phyloP scores from a whole-genome alignment of 2,113 vertebrate species.

The Mobula birostris region DNA sequence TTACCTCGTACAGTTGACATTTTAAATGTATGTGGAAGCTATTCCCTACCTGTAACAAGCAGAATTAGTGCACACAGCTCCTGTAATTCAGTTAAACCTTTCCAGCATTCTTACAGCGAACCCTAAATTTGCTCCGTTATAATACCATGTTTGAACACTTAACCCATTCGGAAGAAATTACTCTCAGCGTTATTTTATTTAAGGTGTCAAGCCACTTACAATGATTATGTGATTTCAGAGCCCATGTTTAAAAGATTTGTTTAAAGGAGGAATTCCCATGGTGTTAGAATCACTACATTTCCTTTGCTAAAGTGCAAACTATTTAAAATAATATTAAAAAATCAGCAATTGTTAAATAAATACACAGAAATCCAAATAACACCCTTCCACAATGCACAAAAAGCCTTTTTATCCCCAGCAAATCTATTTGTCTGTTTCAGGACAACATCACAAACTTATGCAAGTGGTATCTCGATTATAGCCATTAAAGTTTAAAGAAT shows the following conservation, averaged over 20 bases:
- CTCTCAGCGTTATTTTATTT: neutral
- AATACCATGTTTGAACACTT: neutral
- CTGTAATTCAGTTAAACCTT: conserved; percentile 12
- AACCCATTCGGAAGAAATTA: conserved; percentile 1
- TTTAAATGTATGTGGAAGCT: neutral
- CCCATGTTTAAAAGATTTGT: conserved; percentile 9
- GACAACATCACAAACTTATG: neutral
- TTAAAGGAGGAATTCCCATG: neutral
- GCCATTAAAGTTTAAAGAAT: conserved; percentile 15
- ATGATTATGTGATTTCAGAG: neutral
- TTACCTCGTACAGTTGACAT: neutral
- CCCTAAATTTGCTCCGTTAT: neutral
- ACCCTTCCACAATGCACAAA: neutral
- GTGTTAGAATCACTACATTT: neutral
- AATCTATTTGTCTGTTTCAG: neutral
- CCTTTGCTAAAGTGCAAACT: neutral
- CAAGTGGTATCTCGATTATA: neutral
- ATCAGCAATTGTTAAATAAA: neutral
- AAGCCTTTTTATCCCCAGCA: neutral
- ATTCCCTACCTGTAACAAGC: neutral
- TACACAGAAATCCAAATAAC: neutral
- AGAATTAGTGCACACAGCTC: neutral
- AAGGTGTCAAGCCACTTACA: neutral
- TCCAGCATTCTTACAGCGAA: neutral
- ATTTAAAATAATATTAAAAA: neutral